A percentile compares a stretch with the other conserved stretches of the same genome.
Conservation (phyloP, 2,797 vertebrate genomes). For the Acropternis orthonyx region DNA sequence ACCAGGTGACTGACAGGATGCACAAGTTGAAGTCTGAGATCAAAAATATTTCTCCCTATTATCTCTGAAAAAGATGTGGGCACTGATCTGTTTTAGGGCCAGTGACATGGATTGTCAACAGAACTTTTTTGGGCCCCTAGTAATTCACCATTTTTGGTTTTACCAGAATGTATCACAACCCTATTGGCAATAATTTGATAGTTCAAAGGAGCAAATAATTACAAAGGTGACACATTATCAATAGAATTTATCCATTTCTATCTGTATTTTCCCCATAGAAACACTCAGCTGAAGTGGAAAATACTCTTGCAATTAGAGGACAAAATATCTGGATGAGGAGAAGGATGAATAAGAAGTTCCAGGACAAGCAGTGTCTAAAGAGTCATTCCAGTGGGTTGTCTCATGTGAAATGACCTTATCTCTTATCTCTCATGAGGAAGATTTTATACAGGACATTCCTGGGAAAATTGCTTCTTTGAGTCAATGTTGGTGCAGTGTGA, state of each 20-base stretch:
- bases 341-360: conserved; percentile 33
- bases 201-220: neutral
- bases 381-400: neutral
- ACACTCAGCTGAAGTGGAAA: neutral
- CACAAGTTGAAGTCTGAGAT: neutral
- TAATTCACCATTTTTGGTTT: neutral
- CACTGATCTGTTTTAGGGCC: neutral
- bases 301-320: neutral
- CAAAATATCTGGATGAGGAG: neutral
- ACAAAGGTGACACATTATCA: neutral
- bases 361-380: neutral
- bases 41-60: neutral
- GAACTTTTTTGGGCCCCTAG: neutral
- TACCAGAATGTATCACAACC: neutral
- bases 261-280: neutral
- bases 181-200: neutral
- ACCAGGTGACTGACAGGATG: neutral
- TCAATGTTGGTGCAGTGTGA: neutral
- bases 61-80: neutral
- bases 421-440: neutral
- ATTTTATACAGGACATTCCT: neutral
- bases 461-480: neutral
- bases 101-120: neutral
- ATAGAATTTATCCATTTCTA: neutral
- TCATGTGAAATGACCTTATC: neutral